Evolutionary conservation across 2,797 vertebrate genomes (phyloP).

Genomic region (Paratrypauchen microcephalus): DNA sequence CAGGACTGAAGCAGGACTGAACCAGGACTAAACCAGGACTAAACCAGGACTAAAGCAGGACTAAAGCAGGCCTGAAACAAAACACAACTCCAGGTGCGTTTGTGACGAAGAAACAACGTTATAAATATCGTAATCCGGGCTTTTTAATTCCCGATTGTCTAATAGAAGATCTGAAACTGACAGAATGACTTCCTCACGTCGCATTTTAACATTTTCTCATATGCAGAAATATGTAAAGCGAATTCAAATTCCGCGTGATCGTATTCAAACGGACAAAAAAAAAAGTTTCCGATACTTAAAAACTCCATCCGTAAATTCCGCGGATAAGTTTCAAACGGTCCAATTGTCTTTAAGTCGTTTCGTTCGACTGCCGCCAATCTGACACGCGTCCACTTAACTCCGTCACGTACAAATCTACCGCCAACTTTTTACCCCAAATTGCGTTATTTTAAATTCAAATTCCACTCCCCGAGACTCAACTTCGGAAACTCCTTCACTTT

Average conservation of each 20-base stretch:
- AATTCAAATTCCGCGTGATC: neutral
- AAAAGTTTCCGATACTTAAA: neutral
- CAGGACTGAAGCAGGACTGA: too few relatives aligned
- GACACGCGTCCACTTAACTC: conserved; percentile 2
- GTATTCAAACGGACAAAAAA: neutral
- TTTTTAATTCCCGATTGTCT: too few relatives aligned
- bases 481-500: neutral
- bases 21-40: too few relatives aligned
- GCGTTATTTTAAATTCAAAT: conserved; percentile 10
- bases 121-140: too few relatives aligned
- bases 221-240: neutral
- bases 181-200: neutral
- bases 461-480: neutral
- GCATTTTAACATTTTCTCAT: neutral
- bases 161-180: too few relatives aligned
- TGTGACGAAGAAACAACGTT: too few relatives aligned
- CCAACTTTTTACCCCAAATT: conserved; percentile 12
- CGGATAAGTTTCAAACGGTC: neutral
- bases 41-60: too few relatives aligned
- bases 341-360: conserved; percentile 6
- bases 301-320: neutral
- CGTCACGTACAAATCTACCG: neutral
- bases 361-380: conserved; percentile 4
- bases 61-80: too few relatives aligned
- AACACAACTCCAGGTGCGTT: too few relatives aligned